Evolutionary conservation across 2,888 invertebrate species (phyloP).

Genomic region (Flabesymbios commensalis): DNA sequence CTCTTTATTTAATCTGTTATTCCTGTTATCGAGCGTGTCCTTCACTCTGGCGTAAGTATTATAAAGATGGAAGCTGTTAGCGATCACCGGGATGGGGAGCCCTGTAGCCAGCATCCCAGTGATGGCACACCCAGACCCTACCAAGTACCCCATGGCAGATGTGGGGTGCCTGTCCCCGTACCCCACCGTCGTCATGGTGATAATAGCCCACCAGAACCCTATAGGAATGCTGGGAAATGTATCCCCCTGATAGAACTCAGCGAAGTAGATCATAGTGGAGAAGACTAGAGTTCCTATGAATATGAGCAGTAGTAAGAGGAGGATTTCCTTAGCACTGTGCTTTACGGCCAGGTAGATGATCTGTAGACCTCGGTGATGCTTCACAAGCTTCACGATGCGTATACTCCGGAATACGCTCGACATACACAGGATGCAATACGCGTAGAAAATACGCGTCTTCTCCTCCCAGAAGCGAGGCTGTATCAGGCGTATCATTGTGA

Average conservation of each 20-base stretch:
- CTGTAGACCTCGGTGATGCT: constrained; percentile 20
- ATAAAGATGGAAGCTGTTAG: constrained; percentile 42
- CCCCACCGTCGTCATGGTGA: constrained; percentile 47
- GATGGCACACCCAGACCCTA: constrained; percentile 43
- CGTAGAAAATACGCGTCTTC: background rate
- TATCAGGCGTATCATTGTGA: background rate
- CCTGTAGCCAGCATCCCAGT: constrained; percentile 42
- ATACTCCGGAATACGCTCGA: constrained; percentile 20
- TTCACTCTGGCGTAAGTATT: constrained; percentile 29
- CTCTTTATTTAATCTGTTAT: too few relatives aligned
- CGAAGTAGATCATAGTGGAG: constrained; percentile 26
- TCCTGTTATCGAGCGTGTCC: constrained; percentile 4
- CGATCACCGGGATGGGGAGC: constrained; percentile 48
- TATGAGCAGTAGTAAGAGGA: constrained; percentile 27
- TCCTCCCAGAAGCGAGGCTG: constrained; percentile 5
- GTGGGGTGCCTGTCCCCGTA: constrained; percentile 45
- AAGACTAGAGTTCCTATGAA: constrained; percentile 27
- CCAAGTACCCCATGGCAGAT: constrained; percentile 38
- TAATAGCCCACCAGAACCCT: constrained; percentile 43
- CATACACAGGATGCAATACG: constrained; percentile 14
- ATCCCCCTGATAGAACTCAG: constrained; percentile 16
- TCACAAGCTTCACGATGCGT: constrained; percentile 26
- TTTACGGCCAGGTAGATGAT: constrained; percentile 24
- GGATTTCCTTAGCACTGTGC: constrained; percentile 22
- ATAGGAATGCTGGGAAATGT: constrained; percentile 34